phyloP scores from a whole-genome alignment of 2,113 vertebrate species.

The Ciconia boyciana region DNA sequence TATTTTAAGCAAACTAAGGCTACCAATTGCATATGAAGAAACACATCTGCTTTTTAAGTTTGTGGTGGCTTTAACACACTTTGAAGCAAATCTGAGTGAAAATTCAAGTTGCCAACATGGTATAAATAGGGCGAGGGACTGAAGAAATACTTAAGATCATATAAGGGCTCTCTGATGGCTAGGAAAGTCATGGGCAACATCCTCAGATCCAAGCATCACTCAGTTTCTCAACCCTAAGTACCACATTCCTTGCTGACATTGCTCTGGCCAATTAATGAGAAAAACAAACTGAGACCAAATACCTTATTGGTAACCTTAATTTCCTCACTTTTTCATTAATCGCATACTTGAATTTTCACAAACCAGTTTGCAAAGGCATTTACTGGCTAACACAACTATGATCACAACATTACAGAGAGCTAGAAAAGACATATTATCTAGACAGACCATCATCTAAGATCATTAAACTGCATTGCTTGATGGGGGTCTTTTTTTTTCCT shows the following conservation, averaged over 20 bases:
- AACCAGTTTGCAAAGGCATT: background rate
- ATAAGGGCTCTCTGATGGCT: background rate
- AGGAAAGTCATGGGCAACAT: background rate
- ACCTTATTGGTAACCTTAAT: background rate
- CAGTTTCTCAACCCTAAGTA: background rate
- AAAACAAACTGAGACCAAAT: background rate
- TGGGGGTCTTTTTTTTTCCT: background rate
- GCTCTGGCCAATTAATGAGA: background rate
- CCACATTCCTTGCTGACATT: background rate
- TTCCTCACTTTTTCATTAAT: background rate
- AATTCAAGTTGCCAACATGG: background rate
- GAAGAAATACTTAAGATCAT: background rate
- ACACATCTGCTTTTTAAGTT: background rate
- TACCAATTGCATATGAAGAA: background rate
- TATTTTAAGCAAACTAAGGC: background rate
- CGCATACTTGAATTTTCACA: background rate
- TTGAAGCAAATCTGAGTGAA: background rate
- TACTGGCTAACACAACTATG: background rate
- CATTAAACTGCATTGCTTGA: background rate
- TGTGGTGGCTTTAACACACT: background rate
- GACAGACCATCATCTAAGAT: background rate
- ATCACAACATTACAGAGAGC: background rate
- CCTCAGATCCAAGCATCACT: background rate
- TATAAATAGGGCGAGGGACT: background rate
- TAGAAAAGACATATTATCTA: background rate